Conservation (phyloP, 2,113 vertebrate genomes). For the Marmota flaviventris region DNA sequence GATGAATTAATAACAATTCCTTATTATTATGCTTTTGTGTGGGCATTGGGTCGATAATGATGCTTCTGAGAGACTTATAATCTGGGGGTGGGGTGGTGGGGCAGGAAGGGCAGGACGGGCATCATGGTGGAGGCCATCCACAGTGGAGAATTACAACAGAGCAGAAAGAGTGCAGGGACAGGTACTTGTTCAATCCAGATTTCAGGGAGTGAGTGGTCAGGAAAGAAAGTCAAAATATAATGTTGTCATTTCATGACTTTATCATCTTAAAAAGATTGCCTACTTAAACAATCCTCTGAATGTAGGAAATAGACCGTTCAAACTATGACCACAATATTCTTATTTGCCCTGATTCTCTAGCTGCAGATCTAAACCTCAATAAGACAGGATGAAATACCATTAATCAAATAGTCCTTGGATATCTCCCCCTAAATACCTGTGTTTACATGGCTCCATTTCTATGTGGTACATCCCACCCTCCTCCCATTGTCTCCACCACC, state of each 20-base stretch:
- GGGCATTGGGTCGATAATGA: neutral
- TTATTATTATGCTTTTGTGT: neutral
- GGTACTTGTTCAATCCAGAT: neutral
- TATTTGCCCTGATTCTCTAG: neutral
- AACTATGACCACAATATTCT: neutral
- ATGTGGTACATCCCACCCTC: neutral
- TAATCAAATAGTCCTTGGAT: neutral
- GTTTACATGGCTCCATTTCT: neutral
- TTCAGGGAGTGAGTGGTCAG: neutral
- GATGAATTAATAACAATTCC: neutral
- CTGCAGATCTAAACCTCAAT: neutral
- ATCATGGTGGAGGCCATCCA: neutral
- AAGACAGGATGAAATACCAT: neutral
- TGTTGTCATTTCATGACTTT: constrained; percentile 18
- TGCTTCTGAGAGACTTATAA: neutral
- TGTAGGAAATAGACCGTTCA: neutral
- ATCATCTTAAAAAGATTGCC: neutral
- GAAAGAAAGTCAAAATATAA: neutral
- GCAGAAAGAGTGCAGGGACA: neutral
- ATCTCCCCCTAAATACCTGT: neutral
- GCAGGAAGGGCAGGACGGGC: neutral
- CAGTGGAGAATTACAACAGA: neutral
- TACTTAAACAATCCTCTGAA: neutral
- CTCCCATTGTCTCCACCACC: neutral
- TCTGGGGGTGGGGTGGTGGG: neutral